Base-by-base conservation (phyloP, 2,113 vertebrate species). In the Clarias magur region DNA sequence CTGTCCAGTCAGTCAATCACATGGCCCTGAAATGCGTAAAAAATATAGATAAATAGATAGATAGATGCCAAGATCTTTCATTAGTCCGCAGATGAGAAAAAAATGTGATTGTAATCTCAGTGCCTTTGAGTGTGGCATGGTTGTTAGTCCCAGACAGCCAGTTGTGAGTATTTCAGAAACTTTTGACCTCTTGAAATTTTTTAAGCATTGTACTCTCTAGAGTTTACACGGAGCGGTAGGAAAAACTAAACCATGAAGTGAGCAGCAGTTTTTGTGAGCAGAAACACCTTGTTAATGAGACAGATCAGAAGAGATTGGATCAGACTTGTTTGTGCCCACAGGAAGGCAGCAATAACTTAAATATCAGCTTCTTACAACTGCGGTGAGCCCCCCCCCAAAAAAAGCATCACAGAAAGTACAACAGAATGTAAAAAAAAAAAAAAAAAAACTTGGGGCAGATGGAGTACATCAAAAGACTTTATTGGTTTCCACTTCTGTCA, bases 61-160 rank as follows among this genome's bases (percentile, higher is more conserved):
- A 78, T n/a, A n/a, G 73, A 78, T 12, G 73, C n/a, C 73, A 27
- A 78, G 13, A n/a, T 48, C 48, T 78, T 78, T 78, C n/a, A 4
- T n/a, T 54, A 54, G 7, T 78, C 48, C 54, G 53, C 15, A 54
- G 54, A 54, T n/a, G 21, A 54, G 48, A 2, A 9, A 56, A 48
- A 78, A 76, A n/a, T 76, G 23, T 53, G 21, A 75, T 75, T 48
- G 72, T 53, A 42, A 76, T 53, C 42, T 53, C 23, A 25, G 73
- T 76, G 42, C 11, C 19, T 75, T 75, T 75, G 38, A 78, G 48
- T 78, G 25, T 54, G 48, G 25, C 25, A 79, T 56, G n/a, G 53
- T 27, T 79, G 25, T 57, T 79, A n/a, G 53, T 56, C 25, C 53
- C 15, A 56, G n/a, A 79, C 15, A 56, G 25, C 5, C 15, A 56